Conservation (phyloP, 2,113 vertebrate genomes). For the Oncorhynchus clarkii region DNA sequence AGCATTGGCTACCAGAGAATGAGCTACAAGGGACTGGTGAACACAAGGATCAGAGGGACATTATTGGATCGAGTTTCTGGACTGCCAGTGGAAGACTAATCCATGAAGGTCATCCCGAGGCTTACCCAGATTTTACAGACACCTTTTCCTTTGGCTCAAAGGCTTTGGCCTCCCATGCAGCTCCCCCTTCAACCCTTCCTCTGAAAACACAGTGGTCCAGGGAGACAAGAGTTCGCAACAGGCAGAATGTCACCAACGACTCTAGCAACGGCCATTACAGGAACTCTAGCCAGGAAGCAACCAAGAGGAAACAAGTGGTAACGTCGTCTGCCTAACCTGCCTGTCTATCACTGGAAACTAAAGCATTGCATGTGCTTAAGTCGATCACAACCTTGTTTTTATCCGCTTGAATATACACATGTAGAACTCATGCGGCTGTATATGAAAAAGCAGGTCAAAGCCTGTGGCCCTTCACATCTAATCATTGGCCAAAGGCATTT, state of each 20-base stretch:
- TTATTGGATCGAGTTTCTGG: constrained; percentile 26
- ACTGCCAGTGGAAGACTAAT: constrained; percentile 13
- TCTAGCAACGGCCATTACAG: constrained; percentile 68
- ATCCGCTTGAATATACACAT: constrained; percentile 55
- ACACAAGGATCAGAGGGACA: constrained; percentile 35
- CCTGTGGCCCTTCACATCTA: constrained; percentile 57
- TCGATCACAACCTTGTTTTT: constrained; percentile 63
- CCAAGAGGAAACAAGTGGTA: constrained; percentile 78
- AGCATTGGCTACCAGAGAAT: constrained; percentile 30
- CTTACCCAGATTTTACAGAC: constrained; percentile 47
- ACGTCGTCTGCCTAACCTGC: constrained; percentile 60
- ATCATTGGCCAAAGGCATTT: constrained; percentile 50
- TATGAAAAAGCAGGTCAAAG: constrained; percentile 57
- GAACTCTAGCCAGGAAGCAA: constrained; percentile 61
- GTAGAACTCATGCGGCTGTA: constrained; percentile 62
- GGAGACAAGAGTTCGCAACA: constrained; percentile 49
- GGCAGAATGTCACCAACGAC: constrained; percentile 61
- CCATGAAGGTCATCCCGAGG: constrained; percentile 32
- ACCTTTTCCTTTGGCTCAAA: constrained; percentile 34
- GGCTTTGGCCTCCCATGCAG: constrained; percentile 45
- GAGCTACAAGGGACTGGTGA: constrained; percentile 21
- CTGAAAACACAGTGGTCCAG: constrained; percentile 71
- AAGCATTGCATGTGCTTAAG: constrained; percentile 77
- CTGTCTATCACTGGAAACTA: constrained; percentile 66
- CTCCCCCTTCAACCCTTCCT: constrained; percentile 64